Base-by-base conservation (phyloP, 2,113 vertebrate species). In the Apaloderma vittatum region DNA sequence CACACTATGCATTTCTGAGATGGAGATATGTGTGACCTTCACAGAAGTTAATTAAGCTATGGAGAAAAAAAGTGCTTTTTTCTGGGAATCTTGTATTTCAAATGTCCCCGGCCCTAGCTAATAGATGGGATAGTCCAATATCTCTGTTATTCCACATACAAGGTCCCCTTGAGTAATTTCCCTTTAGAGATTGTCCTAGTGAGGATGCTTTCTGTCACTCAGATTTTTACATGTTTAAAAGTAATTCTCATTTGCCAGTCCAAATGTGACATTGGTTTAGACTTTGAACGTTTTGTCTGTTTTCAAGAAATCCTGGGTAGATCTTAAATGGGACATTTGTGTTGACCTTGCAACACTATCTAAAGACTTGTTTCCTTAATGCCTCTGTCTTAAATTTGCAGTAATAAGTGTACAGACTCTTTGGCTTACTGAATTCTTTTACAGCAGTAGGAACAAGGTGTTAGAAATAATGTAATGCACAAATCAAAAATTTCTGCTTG, bases 1-100 rank as follows among this genome's bases (percentile, higher is more conserved):
- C 94, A 97, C 1, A 1, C 49, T 54, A 63, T 63, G 84, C 67
- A 23, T 90, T 93, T 96, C 88, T 93, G 86, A 97, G 96, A 96
- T 96, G 88, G 72, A 95, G 94, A 97, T 94, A 97, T 4, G 90
- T 71, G 74, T 88, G 97, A 97, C 97, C 97, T 98, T 98, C 95
- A 89, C 43, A 78, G 59, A 89, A 96, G 93, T 97, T 97, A 97
- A 98, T 98, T 98, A 96, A 96, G 97, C 94, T 94, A 86, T 7
- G 16, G 37, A 74, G 59, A 24, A 76, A 96, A 93, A 85, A 93
- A 65, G 34, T 37, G 20, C 34, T 68, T 63, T 78, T 74, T 67
- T 59, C 32, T 73, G 72, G 74, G 66, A 85, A 96, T 45, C 59
- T 18, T 76, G 71, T 70, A 65, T 96, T 95, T 92, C 70, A 91